A percentile compares a stretch with the other conserved stretches of the same genome.
phyloP scores from a whole-genome alignment of 92 coral and sea anemone species.

The Siderastrea radians region DNA sequence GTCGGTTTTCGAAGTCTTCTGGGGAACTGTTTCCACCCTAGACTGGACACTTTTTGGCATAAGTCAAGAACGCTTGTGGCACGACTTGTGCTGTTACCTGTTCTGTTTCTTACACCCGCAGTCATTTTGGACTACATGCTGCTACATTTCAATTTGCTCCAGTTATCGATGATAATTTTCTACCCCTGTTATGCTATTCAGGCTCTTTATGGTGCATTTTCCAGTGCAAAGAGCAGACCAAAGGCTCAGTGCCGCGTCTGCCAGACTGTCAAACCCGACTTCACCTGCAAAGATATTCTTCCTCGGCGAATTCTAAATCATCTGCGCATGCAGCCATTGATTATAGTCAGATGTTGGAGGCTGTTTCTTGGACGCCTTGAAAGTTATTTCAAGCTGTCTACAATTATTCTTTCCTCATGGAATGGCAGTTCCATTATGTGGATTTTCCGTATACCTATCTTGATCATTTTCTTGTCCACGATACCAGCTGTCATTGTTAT shows the following conservation, averaged over 20 bases:
- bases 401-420: background rate
- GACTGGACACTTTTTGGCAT: background rate
- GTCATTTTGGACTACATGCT: background rate
- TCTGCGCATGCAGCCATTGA: background rate
- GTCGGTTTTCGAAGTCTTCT: constrained; percentile 1
- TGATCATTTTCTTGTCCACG: background rate
- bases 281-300: background rate
- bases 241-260: background rate
- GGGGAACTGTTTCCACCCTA: background rate
- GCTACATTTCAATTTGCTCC: background rate
- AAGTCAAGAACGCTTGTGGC: background rate
- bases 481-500: background rate
- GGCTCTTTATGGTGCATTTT: background rate
- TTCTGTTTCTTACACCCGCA: background rate
- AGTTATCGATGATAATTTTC: background rate
- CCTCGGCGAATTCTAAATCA: background rate
- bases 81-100: background rate
- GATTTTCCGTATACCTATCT: background rate
- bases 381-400: background rate
- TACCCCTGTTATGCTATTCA: background rate
- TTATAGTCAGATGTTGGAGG: background rate
- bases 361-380: background rate
- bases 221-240: too few relatives aligned
- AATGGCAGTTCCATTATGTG: background rate
- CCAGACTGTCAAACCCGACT: background rate